phyloP scores from a whole-genome alignment of 2,797 vertebrate genomes.

The Margarornis squamiger region DNA sequence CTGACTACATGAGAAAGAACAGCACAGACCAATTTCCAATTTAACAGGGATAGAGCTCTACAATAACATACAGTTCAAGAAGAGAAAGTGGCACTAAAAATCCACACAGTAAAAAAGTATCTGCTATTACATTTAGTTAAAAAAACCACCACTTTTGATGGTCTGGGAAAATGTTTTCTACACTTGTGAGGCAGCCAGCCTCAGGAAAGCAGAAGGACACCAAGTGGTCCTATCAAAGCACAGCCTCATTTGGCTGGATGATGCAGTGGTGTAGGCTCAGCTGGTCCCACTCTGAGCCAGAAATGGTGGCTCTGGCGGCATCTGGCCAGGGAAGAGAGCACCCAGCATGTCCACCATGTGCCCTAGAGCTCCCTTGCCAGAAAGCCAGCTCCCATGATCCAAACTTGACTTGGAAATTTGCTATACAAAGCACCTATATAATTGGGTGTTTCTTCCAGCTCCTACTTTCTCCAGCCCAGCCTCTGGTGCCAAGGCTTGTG shows the following conservation, averaged over 20 bases:
- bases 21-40: not conserved
- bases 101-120: not conserved
- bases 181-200: not conserved
- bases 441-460: not conserved
- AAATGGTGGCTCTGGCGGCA: rapidly evolving
- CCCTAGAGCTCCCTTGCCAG: rapidly evolving
- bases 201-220: not conserved
- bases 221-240: not conserved
- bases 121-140: not conserved
- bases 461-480: not conserved
- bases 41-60: not conserved
- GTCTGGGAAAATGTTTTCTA: not conserved
- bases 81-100: not conserved
- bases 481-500: not conserved
- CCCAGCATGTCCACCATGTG: rapidly evolving
- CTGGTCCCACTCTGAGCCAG: not conserved
- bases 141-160: not conserved
- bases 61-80: not conserved
- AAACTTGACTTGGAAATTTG: not conserved
- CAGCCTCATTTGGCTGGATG: not conserved
- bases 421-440: not conserved
- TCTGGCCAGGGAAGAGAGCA: rapidly evolving
- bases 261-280: not conserved
- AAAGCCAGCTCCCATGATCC: not conserved
- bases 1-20: slow-evolving; percentile 7